phyloP scores from a whole-genome alignment of 2,113 vertebrate genomes.

The Mormyrus lacerda region DNA sequence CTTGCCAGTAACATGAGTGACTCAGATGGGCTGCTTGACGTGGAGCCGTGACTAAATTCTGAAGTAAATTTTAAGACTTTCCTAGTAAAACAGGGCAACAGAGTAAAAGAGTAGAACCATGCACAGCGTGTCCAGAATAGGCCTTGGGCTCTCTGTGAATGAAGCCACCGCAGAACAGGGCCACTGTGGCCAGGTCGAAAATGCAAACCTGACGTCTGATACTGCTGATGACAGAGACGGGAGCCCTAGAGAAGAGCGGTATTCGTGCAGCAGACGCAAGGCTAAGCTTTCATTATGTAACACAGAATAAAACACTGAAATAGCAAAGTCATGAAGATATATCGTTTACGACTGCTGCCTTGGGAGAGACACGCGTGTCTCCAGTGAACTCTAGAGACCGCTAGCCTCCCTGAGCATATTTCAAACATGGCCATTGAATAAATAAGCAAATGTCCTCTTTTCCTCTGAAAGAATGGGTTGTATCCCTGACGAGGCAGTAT shows the following conservation, averaged over 20 bases:
- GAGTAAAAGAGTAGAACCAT: background rate
- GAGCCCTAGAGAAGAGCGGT: background rate
- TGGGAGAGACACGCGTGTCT: background rate
- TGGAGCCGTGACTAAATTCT: background rate
- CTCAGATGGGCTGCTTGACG: background rate
- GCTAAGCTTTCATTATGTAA: background rate
- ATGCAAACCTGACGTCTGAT: background rate
- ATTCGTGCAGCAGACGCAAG: background rate
- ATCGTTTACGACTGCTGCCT: background rate
- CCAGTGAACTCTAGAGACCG: background rate
- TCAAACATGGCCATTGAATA: background rate
- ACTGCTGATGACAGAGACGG: background rate
- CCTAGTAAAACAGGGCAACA: background rate
- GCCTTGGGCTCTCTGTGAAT: background rate
- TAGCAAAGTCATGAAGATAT: background rate
- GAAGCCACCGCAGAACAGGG: background rate
- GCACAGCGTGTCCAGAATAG: background rate
- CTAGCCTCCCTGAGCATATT: background rate
- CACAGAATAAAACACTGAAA: background rate
- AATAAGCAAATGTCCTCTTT: background rate
- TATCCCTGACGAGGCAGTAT: background rate
- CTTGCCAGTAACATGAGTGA: background rate
- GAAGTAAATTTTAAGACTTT: background rate
- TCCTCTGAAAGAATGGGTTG: background rate
- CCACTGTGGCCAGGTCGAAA: background rate